phyloP scores from a whole-genome alignment of 2,888 invertebrate genomes.

The Colletes collaris region DNA sequence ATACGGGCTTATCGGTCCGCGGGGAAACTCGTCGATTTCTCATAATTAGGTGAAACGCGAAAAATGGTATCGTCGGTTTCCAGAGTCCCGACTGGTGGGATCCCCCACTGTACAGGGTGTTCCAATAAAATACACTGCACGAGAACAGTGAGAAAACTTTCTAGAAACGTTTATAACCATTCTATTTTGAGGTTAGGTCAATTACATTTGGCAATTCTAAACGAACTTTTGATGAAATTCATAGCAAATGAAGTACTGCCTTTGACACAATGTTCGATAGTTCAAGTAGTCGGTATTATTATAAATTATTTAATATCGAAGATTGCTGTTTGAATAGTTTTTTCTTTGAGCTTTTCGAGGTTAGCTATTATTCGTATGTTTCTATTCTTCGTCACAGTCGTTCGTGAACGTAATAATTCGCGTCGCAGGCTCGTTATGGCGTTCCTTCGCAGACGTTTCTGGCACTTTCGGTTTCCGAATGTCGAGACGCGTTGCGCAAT shows the following conservation, averaged over 20 bases:
- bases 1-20: conserved; percentile 39
- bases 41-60: conserved; percentile 46
- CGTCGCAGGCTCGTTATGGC: not conserved
- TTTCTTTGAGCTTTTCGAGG: too few relatives aligned
- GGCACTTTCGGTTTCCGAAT: conserved; percentile 12
- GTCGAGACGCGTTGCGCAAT: conserved; percentile 40
- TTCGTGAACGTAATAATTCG: not conserved
- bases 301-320: too few relatives aligned
- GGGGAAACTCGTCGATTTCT: conserved; percentile 44
- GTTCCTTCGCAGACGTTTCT: not conserved
- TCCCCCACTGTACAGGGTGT: not conserved
- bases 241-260: too few relatives aligned
- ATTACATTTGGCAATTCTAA: too few relatives aligned
- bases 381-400: not conserved
- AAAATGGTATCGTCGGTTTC: conserved; percentile 21
- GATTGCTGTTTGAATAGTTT: too few relatives aligned
- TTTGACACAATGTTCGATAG: too few relatives aligned
- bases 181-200: too few relatives aligned
- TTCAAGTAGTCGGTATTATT: too few relatives aligned
- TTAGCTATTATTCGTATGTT: not conserved
- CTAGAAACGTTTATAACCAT: not conserved
- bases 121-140: too few relatives aligned
- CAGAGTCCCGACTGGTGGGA: not conserved
- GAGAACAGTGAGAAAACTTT: not conserved
- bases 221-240: too few relatives aligned